Evolutionary conservation across 2,113 vertebrate species (phyloP).

Genomic region (Willisornis vidua): DNA sequence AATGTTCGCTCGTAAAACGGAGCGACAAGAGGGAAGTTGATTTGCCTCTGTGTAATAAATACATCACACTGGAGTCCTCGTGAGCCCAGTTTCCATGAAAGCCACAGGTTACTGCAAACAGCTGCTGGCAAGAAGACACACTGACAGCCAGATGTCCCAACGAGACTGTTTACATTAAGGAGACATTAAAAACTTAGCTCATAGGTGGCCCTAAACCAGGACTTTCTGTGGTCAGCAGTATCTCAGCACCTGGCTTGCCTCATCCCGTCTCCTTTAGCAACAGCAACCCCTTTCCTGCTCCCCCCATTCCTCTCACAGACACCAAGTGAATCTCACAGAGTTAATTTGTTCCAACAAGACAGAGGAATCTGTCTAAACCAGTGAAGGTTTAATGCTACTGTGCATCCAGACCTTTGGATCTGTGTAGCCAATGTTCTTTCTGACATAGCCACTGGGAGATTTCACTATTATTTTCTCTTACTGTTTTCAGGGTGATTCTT

Average conservation of each 20-base stretch:
- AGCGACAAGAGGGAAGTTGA: slow-evolving; percentile 57
- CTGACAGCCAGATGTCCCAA: slow-evolving; percentile 74
- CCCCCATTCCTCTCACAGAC: neutral
- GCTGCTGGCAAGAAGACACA: slow-evolving; percentile 66
- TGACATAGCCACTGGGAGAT: neutral
- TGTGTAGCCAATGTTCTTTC: neutral
- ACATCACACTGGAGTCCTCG: slow-evolving; percentile 57
- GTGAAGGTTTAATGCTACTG: slow-evolving; percentile 45
- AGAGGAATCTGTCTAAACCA: slow-evolving; percentile 7
- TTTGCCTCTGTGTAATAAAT: slow-evolving; percentile 73
- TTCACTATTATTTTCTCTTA: neutral
- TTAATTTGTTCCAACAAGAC: slow-evolving; percentile 42
- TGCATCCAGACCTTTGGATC: neutral
- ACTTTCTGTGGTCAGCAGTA: slow-evolving; percentile 55
- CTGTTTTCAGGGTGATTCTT: neutral
- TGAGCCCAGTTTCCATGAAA: slow-evolving; percentile 70
- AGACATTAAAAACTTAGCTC: slow-evolving; percentile 71
- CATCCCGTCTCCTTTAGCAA: slow-evolving; percentile 38
- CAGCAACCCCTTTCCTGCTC: neutral
- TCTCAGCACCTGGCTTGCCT: slow-evolving; percentile 57
- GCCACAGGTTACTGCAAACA: slow-evolving; percentile 74
- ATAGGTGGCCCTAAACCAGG: slow-evolving; percentile 74
- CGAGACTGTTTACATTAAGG: slow-evolving; percentile 73
- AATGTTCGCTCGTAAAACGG: slow-evolving; percentile 32
- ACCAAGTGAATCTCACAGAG: neutral